Percentiles rank a stretch among this genome's conserved stretches.
phyloP scores from a whole-genome alignment of 2,113 vertebrate species.

The Microtus pennsylvanicus region DNA sequence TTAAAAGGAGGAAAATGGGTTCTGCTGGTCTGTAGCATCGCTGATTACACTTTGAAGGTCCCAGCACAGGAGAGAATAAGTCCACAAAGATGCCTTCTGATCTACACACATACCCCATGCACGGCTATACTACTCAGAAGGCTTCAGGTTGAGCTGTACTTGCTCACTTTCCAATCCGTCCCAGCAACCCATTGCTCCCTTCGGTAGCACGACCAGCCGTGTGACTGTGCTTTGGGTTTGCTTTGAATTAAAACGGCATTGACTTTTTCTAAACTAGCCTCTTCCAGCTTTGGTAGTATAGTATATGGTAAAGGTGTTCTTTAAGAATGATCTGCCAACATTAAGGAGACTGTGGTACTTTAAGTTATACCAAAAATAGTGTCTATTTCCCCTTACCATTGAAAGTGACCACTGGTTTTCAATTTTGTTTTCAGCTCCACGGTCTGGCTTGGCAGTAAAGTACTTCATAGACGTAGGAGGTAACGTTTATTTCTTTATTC shows the following conservation, averaged over 20 bases:
- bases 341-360: background rate
- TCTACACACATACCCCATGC: background rate
- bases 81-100: background rate
- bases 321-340: background rate
- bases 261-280: background rate
- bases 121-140: background rate
- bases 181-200: background rate
- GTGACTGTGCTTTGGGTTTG: background rate
- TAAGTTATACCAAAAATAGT: background rate
- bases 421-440: slow-evolving; percentile 90
- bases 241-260: background rate
- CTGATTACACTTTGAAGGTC: background rate
- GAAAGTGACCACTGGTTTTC: background rate
- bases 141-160: background rate
- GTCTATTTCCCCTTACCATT: background rate
- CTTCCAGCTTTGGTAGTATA: background rate
- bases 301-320: background rate
- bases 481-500: slow-evolving; percentile 84
- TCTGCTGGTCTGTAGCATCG: background rate
- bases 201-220: accelerated
- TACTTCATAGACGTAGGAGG: slow-evolving; percentile 98
- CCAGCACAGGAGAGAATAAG: background rate
- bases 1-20: background rate
- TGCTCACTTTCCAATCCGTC: background rate
- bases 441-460: slow-evolving; percentile 96